These are phyloP conservation scores for Oostethus manadensis DNA, from an alignment of 2,113 vertebrate genomes.

Conservation along the genomic window DNA sequence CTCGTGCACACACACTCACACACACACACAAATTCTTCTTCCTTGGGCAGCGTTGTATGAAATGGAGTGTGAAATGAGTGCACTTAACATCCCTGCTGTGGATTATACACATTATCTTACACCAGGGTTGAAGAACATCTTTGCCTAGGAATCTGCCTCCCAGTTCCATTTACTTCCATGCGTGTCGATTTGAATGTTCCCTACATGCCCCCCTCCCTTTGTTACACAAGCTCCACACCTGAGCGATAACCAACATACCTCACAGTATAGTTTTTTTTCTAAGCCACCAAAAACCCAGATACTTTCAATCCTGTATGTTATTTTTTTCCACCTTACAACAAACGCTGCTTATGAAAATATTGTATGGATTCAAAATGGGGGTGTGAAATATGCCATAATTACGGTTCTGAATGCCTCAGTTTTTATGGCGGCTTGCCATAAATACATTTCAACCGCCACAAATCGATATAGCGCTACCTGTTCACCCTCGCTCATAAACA, in stretches of 20 bases:
- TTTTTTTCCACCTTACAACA: too few species aligned
- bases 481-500: too few species aligned
- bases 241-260: not conserved
- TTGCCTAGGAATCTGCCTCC: slow-evolving; percentile 42
- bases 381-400: too few species aligned
- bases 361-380: too few species aligned
- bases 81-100: slow-evolving; percentile 70
- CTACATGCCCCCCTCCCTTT: slow-evolving; percentile 5
- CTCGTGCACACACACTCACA: not conserved
- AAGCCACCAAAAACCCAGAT: too few species aligned
- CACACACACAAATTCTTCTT: slow-evolving; percentile 20
- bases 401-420: too few species aligned
- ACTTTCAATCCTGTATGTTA: too few species aligned
- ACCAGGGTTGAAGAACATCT: slow-evolving; percentile 52
- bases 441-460: too few species aligned
- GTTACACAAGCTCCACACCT: slow-evolving; percentile 1
- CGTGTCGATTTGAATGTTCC: slow-evolving; percentile 27
- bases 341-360: too few species aligned
- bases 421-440: too few species aligned
- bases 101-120: slow-evolving; percentile 64
- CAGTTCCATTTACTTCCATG: slow-evolving; percentile 41
- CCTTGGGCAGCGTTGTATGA: slow-evolving; percentile 59
- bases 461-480: too few species aligned
- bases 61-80: slow-evolving; percentile 76
- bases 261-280: not conserved